Evolutionary conservation across 2,888 invertebrate genomes (phyloP).

Genomic region (Zhuqinia jingwanae): DNA sequence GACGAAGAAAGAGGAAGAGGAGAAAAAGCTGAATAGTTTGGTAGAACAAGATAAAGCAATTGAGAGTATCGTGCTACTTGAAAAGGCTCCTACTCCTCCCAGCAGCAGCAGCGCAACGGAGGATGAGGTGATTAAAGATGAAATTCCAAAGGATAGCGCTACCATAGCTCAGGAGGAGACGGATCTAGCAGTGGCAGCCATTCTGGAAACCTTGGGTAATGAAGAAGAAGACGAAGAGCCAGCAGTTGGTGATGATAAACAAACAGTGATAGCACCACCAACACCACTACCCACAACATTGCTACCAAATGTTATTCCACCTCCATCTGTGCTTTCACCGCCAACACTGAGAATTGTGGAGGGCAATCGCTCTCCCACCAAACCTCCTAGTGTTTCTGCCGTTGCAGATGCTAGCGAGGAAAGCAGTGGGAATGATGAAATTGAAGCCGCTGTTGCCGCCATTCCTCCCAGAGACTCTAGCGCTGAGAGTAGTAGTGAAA

Average conservation of each 20-base stretch:
- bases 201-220: conserved; percentile 88
- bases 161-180: conserved; percentile 96
- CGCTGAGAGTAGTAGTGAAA: conserved; percentile 38
- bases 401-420: conserved; percentile 10
- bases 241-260: conserved; percentile 3
- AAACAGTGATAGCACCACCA: conserved; percentile 43
- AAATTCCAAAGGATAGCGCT: conserved; percentile 85
- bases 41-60: conserved; percentile 80
- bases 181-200: conserved; percentile 94
- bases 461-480: conserved; percentile 33
- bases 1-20: conserved; percentile 80
- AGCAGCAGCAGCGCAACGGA: conserved; percentile 64
- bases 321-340: conserved; percentile 68
- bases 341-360: conserved; percentile 78
- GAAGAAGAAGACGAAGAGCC: conserved; percentile 75
- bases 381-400: neutral
- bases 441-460: conserved; percentile 52
- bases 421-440: conserved; percentile 48
- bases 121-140: conserved; percentile 77
- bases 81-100: conserved; percentile 80
- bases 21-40: conserved; percentile 80
- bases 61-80: conserved; percentile 79
- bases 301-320: conserved; percentile 4
- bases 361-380: conserved; percentile 29
- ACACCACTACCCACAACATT: neutral